Conservation (phyloP, 2,113 vertebrate species). For the Pithys albifrons region DNA sequence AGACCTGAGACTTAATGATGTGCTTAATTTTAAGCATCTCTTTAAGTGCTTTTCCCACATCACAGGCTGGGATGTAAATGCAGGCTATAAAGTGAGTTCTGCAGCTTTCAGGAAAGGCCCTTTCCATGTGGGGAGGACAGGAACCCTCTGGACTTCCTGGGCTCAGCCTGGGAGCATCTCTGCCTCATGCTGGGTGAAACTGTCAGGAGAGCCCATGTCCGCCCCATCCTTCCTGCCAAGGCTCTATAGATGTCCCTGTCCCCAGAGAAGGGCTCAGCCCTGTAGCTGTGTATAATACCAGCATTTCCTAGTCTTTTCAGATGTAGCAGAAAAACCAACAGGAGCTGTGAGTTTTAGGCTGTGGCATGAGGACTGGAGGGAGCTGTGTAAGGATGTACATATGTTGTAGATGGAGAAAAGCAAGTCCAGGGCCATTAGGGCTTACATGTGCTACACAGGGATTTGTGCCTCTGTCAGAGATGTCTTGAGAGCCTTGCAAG, state of each 20-base stretch:
- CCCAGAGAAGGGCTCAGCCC: not conserved
- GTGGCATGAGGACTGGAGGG: not conserved
- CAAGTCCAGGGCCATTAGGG: not conserved
- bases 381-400: not conserved
- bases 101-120: not conserved
- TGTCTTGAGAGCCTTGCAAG: not conserved
- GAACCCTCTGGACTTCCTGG: not conserved
- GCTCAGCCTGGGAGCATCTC: not conserved
- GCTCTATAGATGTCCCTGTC: not conserved
- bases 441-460: not conserved
- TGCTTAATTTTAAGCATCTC: not conserved
- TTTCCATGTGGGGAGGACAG: not conserved
- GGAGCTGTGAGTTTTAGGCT: not conserved
- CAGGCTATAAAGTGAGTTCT: not conserved
- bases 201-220: not conserved
- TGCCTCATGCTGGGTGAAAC: not conserved
- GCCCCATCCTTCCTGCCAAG: fast-evolving
- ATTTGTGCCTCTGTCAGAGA: not conserved
- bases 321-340: not conserved
- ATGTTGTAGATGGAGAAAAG: not conserved
- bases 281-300: not conserved
- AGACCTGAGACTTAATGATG: not conserved
- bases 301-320: not conserved
- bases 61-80: not conserved
- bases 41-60: slow-evolving; percentile 4